phyloP scores from a whole-genome alignment of 2,888 invertebrate genomes.

The Heteromurus nitidus region DNA sequence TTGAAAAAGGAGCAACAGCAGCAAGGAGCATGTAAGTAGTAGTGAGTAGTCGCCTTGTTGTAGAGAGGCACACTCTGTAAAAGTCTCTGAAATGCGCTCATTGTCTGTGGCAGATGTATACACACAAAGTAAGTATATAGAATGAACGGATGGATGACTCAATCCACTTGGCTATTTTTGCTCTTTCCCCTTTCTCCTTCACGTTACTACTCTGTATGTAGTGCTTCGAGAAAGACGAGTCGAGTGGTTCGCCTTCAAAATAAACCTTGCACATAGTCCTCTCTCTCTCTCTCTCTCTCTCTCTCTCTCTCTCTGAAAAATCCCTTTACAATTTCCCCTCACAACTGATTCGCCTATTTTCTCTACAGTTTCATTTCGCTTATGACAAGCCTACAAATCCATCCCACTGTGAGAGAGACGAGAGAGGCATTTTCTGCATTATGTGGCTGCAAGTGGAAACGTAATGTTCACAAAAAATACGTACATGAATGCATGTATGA shows the following conservation, averaged over 20 bases:
- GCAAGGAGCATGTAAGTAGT: background rate
- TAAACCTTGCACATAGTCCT: slow-evolving; percentile 1
- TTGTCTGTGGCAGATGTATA: slow-evolving; percentile 29
- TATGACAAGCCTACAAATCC: slow-evolving; percentile 25
- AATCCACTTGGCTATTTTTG: slow-evolving; percentile 49
- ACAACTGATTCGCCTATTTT: slow-evolving; percentile 28
- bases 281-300: too few species aligned
- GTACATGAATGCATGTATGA: background rate
- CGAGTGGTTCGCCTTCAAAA: slow-evolving; percentile 23
- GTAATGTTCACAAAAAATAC: slow-evolving; percentile 27
- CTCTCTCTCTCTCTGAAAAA: slow-evolving; percentile 25
- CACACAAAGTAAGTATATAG: background rate
- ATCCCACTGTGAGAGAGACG: too few species aligned
- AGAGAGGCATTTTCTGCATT: slow-evolving; percentile 24
- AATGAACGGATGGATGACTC: slow-evolving; percentile 23
- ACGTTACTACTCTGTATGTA: slow-evolving; percentile 7
- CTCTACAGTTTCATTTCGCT: slow-evolving; percentile 38
- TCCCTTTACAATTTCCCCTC: slow-evolving; percentile 40
- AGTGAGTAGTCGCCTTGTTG: background rate
- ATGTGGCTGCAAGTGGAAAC: slow-evolving; percentile 39
- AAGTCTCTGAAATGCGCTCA: slow-evolving; percentile 23
- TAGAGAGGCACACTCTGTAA: background rate
- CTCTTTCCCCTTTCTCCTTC: slow-evolving; percentile 28
- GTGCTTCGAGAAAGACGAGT: slow-evolving; percentile 10
- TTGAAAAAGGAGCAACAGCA: slow-evolving; percentile 5